Evolutionary conservation across 1,140 invertebrate species (phyloP), one percentile per base, ranked within the genome.

Genomic region (Cardiocondyla obscurior): DNA sequence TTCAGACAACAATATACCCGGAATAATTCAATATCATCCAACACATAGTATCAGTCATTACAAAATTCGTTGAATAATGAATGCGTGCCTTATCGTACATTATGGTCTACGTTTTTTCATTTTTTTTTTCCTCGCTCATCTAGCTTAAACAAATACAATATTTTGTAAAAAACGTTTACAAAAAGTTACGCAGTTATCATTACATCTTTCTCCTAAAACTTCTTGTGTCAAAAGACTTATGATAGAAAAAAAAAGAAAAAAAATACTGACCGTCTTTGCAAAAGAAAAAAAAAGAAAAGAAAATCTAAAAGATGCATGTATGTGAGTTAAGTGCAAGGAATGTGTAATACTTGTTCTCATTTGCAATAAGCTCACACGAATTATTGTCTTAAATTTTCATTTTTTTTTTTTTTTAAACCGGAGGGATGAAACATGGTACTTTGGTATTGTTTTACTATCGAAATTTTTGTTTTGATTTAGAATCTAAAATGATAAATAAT

Each of bases 191-290:
- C 28, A 64, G 5, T 55, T 82, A 44, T 69, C 46, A 74, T 67
- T 79, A 87, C 49, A 30, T 55, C 12, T 62, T 42, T 76, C 44
- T 65, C 30, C 30, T 42, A 85, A 46, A 85, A 42, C 14, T 77
- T n/a, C 28, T 74, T 55, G 6, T 28, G 51, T 73, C 33, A 58
- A 73, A 73, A 73, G 16, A 16, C 22, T 36, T 57, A 19, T 83
- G 57, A 79, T 83, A 89, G 85, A 84, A 44, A 42, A 85, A 76
- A 87, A 60, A 89, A 89, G 51, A 25, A 73, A 86, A 88, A 84
- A 85, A 93, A 92, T 93, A 93, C 92, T 93, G 92, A 92, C 89
- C 87, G 77, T 89, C 85, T 88, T 85, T 65, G 72, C 82, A 79
- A 87, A 82, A 82, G 84, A 46, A 81, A 85, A 83, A 82, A 85